These are phyloP conservation scores for Lampropteryx suffumata DNA, from an alignment of 2,888 invertebrate genomes.

Conservation along the genomic window DNA sequence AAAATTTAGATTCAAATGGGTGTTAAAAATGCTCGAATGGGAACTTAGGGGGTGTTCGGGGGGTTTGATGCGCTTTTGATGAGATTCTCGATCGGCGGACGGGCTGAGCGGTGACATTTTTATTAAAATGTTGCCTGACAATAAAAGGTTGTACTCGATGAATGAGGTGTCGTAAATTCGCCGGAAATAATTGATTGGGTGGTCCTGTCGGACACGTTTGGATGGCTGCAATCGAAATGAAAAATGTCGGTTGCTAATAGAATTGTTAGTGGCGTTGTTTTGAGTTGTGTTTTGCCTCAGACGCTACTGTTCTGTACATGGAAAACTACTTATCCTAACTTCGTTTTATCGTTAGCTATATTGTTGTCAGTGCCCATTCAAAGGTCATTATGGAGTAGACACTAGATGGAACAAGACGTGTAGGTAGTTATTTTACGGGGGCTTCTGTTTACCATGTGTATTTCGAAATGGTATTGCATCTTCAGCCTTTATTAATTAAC, in stretches of 20 bases:
- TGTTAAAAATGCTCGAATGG: conserved; percentile 65
- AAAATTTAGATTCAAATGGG: conserved; percentile 69
- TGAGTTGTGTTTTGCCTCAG: conserved; percentile 47
- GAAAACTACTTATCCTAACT: conserved; percentile 79
- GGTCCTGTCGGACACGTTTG: conserved; percentile 42
- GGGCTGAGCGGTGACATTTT: conserved; percentile 52
- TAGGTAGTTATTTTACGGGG: too few species aligned
- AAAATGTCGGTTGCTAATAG: conserved; percentile 46
- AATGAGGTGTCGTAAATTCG: conserved; percentile 59
- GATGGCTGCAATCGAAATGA: conserved; percentile 44
- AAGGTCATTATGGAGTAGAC: conserved; percentile 50
- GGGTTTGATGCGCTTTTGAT: conserved; percentile 72
- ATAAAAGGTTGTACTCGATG: conserved; percentile 51
- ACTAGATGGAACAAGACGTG: neutral
- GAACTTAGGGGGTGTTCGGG: conserved; percentile 44
- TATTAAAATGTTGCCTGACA: conserved; percentile 61
- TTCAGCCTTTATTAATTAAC: conserved; percentile 20
- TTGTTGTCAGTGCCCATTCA: conserved; percentile 64
- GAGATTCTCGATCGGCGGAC: conserved; percentile 49
- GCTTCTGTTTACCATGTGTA: neutral
- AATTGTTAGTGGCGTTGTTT: conserved; percentile 42
- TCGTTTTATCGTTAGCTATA: conserved; percentile 72
- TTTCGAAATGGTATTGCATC: too few species aligned
- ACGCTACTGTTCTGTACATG: conserved; percentile 65
- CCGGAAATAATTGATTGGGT: conserved; percentile 55